A percentile compares a stretch with the other conserved stretches of the same genome.
phyloP scores from a whole-genome alignment of 2,113 vertebrate species.

The Anolis carolinensis region DNA sequence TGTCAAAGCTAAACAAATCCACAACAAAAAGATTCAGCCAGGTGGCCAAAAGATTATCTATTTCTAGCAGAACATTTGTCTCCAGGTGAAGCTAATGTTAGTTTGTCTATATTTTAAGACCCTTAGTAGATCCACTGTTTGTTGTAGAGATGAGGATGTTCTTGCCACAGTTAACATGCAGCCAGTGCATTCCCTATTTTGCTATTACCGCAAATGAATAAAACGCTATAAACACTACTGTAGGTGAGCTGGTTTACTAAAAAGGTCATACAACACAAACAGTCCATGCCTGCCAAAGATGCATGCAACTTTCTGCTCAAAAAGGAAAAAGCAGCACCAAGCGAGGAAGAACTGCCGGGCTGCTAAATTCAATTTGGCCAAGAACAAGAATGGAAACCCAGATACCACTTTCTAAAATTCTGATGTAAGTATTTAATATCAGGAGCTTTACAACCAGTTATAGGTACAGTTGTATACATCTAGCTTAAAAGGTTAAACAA shows the following conservation, averaged over 20 bases:
- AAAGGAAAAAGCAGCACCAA: slow-evolving; percentile 62
- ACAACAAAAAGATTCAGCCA: slow-evolving; percentile 55
- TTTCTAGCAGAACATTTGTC: slow-evolving; percentile 55
- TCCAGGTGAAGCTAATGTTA: slow-evolving; percentile 61
- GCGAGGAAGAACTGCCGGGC: slow-evolving; percentile 55
- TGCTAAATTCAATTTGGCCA: slow-evolving; percentile 51
- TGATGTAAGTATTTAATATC: slow-evolving; percentile 64
- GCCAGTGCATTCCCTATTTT: slow-evolving; percentile 72
- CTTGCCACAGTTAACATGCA: slow-evolving; percentile 74
- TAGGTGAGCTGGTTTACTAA: slow-evolving; percentile 69
- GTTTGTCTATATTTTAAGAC: slow-evolving; percentile 64
- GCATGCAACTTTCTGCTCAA: slow-evolving; percentile 69
- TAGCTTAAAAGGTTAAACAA: slow-evolving; percentile 79
- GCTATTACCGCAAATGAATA: slow-evolving; percentile 70
- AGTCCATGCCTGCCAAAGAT: slow-evolving; percentile 73
- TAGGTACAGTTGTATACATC: slow-evolving; percentile 75
- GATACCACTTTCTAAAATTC: slow-evolving; percentile 61
- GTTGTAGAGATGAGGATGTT: slow-evolving; percentile 61
- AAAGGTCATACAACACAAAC: slow-evolving; percentile 72
- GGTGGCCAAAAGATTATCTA: slow-evolving; percentile 59
- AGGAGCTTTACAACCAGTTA: slow-evolving; percentile 68
- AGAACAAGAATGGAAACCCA: slow-evolving; percentile 56
- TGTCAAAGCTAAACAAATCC: slow-evolving; percentile 69
- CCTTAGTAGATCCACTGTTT: slow-evolving; percentile 56
- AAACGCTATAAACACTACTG: slow-evolving; percentile 67